These are phyloP conservation scores for Menura novaehollandiae DNA, from an alignment of 2,113 vertebrate genomes.

Conservation along the genomic window DNA sequence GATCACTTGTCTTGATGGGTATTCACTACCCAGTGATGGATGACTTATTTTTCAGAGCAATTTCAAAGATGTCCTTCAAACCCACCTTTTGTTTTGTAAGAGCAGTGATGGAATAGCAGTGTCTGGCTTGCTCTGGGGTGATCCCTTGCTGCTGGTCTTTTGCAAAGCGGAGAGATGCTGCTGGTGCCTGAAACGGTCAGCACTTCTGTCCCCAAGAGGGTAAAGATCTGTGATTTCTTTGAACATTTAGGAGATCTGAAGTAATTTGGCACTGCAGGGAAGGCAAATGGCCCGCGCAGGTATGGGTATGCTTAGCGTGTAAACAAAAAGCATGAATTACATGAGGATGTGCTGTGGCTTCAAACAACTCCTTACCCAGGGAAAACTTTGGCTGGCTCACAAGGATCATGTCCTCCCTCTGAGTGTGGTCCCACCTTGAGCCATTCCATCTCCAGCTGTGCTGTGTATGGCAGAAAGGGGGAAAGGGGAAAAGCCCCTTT, in stretches of 20 bases:
- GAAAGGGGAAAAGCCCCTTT: not conserved
- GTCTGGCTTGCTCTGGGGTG: not conserved
- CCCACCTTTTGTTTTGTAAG: not conserved
- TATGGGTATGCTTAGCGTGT: not conserved
- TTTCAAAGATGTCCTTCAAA: not conserved
- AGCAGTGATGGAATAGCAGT: not conserved
- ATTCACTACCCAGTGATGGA: not conserved
- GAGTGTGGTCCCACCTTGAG: not conserved
- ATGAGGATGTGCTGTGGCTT: not conserved
- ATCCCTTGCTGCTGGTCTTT: not conserved
- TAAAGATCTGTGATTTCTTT: not conserved
- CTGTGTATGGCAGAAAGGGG: not conserved
- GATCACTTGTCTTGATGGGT: not conserved
- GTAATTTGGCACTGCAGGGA: not conserved
- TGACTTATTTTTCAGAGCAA: not conserved
- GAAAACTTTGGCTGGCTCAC: not conserved
- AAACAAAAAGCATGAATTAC: not conserved
- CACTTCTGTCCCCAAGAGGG: not conserved
- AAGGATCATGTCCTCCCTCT: not conserved
- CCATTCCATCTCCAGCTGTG: not conserved
- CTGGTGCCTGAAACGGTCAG: not conserved
- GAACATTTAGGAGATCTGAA: not conserved
- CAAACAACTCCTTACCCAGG: not conserved
- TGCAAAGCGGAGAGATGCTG: not conserved
- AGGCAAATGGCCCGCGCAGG: not conserved